Percentiles rank a stretch among this genome's conserved stretches.
phyloP scores from a whole-genome alignment of 2,888 invertebrate genomes.

The Ligdia adustata region DNA sequence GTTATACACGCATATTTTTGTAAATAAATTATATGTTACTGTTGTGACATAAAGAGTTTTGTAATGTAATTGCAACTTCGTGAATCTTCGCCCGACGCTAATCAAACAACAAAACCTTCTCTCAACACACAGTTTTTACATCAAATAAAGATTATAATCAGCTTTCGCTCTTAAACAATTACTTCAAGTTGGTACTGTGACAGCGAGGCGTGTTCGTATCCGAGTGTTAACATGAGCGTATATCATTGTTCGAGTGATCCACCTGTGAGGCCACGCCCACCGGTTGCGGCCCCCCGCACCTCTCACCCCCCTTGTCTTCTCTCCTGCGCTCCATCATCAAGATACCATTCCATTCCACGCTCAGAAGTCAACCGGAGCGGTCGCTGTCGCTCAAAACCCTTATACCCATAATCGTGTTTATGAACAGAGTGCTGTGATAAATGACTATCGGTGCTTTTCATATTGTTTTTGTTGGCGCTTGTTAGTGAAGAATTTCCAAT shows the following conservation, averaged over 20 bases:
- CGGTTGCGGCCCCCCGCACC: conserved; percentile 35
- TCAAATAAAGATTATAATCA: conserved; percentile 40
- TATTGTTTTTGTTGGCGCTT: conserved; percentile 44
- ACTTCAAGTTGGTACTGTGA: conserved; percentile 60
- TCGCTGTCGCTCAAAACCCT: conserved; percentile 52
- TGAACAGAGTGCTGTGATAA: conserved; percentile 65
- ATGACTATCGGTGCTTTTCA: conserved; percentile 56
- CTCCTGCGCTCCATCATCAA: conserved; percentile 63
- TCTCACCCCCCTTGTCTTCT: conserved; percentile 59
- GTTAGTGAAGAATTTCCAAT: conserved; percentile 35
- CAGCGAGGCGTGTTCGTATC: conserved; percentile 76
- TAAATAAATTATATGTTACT: no score
- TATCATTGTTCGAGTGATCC: conserved; percentile 74
- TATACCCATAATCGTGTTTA: conserved; percentile 43
- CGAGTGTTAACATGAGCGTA: conserved; percentile 79
- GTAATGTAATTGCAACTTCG: no score
- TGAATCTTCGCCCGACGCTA: no score
- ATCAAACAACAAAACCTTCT: no score
- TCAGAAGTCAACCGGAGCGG: conserved; percentile 60
- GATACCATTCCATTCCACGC: conserved; percentile 66
- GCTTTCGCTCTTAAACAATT: conserved; percentile 72
- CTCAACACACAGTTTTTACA: no score
- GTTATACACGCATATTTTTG: no score
- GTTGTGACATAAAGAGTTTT: no score
- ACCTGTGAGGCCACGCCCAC: conserved; percentile 75